Evolutionary conservation across 1,140 invertebrate species (phyloP).

Genomic region (Pogonomyrmex californicus): DNA sequence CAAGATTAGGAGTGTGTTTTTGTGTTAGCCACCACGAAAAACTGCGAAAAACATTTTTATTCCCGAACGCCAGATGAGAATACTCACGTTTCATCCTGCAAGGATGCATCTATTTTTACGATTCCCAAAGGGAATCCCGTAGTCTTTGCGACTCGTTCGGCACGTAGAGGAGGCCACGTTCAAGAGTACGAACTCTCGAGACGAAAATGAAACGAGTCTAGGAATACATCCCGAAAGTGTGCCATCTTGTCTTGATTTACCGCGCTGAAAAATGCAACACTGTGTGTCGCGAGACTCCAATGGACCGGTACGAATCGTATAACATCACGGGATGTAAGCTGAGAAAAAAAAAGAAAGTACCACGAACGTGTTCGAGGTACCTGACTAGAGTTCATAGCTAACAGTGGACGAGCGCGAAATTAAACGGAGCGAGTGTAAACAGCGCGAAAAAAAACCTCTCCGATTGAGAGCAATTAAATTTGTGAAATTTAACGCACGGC

Average conservation of each 20-base stretch:
- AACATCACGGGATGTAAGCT: not conserved
- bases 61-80: constrained; percentile 66
- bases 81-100: constrained; percentile 66
- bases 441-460: not conserved
- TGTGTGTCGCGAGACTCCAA: not conserved
- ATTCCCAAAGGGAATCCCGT: constrained; percentile 15
- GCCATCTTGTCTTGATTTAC: constrained; percentile 15
- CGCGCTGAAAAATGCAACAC: constrained; percentile 2
- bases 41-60: constrained; percentile 25
- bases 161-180: constrained; percentile 1
- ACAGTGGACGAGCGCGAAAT: not conserved
- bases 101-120: constrained; percentile 69
- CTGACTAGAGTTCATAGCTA: not conserved
- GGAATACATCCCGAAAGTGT: constrained; percentile 33
- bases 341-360: not conserved
- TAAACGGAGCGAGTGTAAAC: not conserved
- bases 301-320: not conserved
- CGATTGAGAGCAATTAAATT: not conserved
- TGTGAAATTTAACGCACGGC: not conserved
- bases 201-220: not conserved
- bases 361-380: not conserved
- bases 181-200: not conserved
- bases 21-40: not conserved
- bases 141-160: not conserved
- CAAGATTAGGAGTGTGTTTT: no score